Evolutionary conservation across 2,113 vertebrate genomes (phyloP), one percentile per base, ranked within the genome.

Genomic region (Chroicocephalus ridibundus): DNA sequence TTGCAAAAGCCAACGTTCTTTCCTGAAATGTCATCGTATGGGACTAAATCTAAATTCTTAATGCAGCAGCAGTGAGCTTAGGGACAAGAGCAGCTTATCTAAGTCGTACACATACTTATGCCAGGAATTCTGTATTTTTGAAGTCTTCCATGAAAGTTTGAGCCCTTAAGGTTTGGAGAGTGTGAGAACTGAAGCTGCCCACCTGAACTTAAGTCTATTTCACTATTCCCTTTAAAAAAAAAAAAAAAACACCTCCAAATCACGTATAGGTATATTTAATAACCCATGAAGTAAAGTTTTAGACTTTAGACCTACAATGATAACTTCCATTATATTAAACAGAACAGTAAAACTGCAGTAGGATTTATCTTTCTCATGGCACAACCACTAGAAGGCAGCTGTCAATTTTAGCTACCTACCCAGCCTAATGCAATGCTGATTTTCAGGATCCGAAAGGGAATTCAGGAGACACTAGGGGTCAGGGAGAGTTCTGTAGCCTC

Each of bases 331-430:
- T 22, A 12, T 3, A 46, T 13, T 60, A 32, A 82, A 52, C 2
- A 55, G 29, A 68, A 34, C 5, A 36, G 61, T 0, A 0, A 51
- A 81, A 65, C 2, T 4, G 13, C 69, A 78, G 42, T 2, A 75
- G 36, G 36, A 58, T 21, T n/a, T 60, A 5, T 60, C 38, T 52
- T 66, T 71, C 52, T 18, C 85, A 49, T 5, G 26, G 62, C 79
- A 88, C 79, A 86, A 57, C 85, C 90, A 88, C 75, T 49, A 86
- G 66, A 90, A 92, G 82, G 90, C 75, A 93, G 90, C 32, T 90
- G 31, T 24, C 86, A 27, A 38, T 36, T 86, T 57, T 49, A 69
- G 31, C 42, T 36, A 15, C 65, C 40, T 31, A 17, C 0, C 4
- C 42, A 52, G 8, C 14, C 44, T 61, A 38, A 77, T 2, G 13